Base-by-base conservation (phyloP, 2,888 invertebrate species). In the Helleia helle region DNA sequence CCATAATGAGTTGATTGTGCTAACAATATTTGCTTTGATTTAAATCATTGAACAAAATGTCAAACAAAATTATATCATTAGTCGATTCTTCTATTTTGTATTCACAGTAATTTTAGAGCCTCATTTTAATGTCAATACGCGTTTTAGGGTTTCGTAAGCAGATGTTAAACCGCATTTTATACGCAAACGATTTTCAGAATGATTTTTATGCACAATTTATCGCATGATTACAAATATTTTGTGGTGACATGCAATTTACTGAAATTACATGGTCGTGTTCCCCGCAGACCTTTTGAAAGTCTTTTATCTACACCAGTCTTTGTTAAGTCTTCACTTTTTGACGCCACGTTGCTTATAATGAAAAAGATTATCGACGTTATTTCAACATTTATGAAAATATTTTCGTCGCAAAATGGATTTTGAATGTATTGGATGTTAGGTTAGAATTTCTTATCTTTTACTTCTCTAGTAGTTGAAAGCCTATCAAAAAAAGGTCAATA, bases 1-100 rank as follows among this genome's bases (percentile, higher is more conserved):
- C 40, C 46, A 48, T 46, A 46, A 49, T 43, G 43, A 41, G 48
- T 50, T 49, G 46, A 48, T 50, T 49, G 47, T 50, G 46, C 43
- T 49, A 49, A 49, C 42, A 42, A 44, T 44, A 42, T 45, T 50
- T 47, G 49, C 40, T 43, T 49, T 45, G 43, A 39, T 50, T 49
- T 45, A 47, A 45, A 42, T 45, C 41, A 40, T 37, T 36, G 38
- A 15, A 40, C 39, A 40, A 31, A 41, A 40, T 36, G 38, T 29
- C 22, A 29, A 30, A 37, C 41, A 39, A 41, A 42, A 24, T 39
- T 29, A 30, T 29, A 18, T 28, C 22, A 38, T 28, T 28, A 22
- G 28, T 28, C 18, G 9, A 29, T 13, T 29, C 29, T 22, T 22
- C 29, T 38, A 38, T 11, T 29, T 28, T 12, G 27, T 15, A 37